Conservation (phyloP, 2,888 invertebrate species). For the Axea sp. region DNA sequence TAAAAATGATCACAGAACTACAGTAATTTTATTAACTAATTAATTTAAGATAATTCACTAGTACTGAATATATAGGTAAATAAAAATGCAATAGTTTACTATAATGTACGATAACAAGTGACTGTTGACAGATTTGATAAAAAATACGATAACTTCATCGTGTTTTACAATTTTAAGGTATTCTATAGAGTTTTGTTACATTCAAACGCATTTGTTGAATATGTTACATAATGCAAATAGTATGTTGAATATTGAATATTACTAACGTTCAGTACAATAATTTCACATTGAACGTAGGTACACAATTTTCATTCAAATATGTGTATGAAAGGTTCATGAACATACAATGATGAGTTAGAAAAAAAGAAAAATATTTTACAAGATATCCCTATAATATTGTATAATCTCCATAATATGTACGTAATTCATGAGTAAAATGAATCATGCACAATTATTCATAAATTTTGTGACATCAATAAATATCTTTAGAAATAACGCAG, state of each 20-base stretch:
- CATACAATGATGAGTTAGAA: slow-evolving; percentile 24
- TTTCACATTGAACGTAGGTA: slow-evolving; percentile 28
- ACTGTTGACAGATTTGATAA: slow-evolving; percentile 32
- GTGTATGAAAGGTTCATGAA: slow-evolving; percentile 29
- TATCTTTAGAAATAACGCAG: slow-evolving; percentile 30
- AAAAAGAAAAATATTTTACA: slow-evolving; percentile 45
- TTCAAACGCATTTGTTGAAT: slow-evolving; percentile 27
- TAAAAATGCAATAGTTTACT: slow-evolving; percentile 5
- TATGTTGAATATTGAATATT: slow-evolving; percentile 36
- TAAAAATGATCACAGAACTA: too few relatives aligned
- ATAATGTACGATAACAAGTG: slow-evolving; percentile 19
- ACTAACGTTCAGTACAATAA: slow-evolving; percentile 30
- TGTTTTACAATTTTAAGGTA: slow-evolving; percentile 26
- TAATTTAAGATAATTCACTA: too few relatives aligned
- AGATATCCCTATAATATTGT: slow-evolving; percentile 47
- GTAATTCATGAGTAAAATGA: slow-evolving; percentile 33
- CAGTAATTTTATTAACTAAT: too few relatives aligned
- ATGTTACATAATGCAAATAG: slow-evolving; percentile 19
- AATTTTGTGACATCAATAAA: slow-evolving; percentile 47
- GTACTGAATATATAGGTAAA: too few relatives aligned
- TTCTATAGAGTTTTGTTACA: slow-evolving; percentile 16
- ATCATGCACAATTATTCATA: slow-evolving; percentile 44
- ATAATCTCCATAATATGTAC: slow-evolving; percentile 45
- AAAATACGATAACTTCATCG: slow-evolving; percentile 6
- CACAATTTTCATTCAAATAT: slow-evolving; percentile 14